phyloP scores from a whole-genome alignment of 1,140 invertebrate genomes.

The Drosophila ficusphila region DNA sequence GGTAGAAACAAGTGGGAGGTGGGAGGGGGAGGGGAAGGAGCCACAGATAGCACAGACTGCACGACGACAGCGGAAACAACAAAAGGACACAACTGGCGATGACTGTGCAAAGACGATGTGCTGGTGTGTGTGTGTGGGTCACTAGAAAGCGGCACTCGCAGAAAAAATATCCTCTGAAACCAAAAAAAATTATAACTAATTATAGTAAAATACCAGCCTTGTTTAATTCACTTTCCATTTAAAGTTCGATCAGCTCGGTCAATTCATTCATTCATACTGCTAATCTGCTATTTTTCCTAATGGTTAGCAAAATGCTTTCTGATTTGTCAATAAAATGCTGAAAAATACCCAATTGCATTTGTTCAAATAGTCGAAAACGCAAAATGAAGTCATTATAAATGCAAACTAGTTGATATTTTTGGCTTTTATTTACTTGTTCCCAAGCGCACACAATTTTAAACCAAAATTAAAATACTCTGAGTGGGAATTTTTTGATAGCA shows the following conservation, averaged over 20 bases:
- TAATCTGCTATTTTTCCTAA: too few species aligned
- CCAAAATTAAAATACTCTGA: too few species aligned
- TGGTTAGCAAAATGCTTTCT: too few species aligned
- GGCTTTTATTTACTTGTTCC: too few species aligned
- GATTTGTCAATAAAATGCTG: not conserved
- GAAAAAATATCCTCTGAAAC: not conserved
- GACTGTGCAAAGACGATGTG: slow-evolving; percentile 42
- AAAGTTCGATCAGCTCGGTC: too few species aligned
- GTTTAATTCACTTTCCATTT: not conserved
- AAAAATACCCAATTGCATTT: not conserved
- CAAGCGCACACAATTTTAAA: too few species aligned
- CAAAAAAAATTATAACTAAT: too few species aligned
- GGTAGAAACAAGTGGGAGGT: too few species aligned
- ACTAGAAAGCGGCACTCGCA: slow-evolving; percentile 16
- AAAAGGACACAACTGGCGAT: slow-evolving; percentile 75
- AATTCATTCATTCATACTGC: too few species aligned
- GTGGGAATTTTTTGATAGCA: too few species aligned
- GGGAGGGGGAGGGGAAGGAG: slow-evolving; percentile 7
- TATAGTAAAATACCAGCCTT: too few species aligned
- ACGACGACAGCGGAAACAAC: slow-evolving; percentile 68
- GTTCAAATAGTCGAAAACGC: not conserved
- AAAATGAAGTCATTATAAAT: not conserved
- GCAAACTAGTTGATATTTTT: not conserved
- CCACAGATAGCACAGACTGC: slow-evolving; percentile 52
- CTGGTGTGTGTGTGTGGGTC: slow-evolving; percentile 42